Percentiles rank a stretch among this genome's conserved stretches.
These are phyloP conservation scores for Cepphus grylle DNA, from an alignment of 2,113 vertebrate genomes.

Conservation along the genomic window DNA sequence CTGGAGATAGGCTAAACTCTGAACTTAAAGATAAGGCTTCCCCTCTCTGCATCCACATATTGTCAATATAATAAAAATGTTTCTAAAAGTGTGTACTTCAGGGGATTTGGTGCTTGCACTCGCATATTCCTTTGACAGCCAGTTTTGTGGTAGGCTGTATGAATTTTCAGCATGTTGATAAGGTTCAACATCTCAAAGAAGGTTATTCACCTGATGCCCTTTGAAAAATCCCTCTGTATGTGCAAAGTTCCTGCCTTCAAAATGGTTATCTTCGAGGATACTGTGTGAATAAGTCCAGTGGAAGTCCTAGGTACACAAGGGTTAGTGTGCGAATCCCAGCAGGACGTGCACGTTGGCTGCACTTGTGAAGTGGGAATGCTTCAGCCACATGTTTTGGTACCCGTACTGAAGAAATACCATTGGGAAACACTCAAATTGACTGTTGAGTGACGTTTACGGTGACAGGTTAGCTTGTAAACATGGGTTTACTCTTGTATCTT, in stretches of 20 bases:
- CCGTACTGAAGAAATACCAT: neutral
- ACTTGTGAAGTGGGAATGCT: neutral
- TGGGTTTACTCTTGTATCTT: neutral
- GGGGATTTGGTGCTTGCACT: neutral
- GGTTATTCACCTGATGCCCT: neutral
- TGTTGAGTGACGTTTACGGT: neutral
- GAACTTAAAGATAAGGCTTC: neutral
- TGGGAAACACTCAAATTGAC: neutral
- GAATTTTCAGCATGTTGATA: neutral
- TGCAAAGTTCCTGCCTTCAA: neutral
- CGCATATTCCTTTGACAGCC: neutral
- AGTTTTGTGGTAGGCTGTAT: neutral
- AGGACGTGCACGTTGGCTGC: neutral
- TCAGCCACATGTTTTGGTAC: neutral
- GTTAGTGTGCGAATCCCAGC: neutral
- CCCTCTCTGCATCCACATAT: neutral
- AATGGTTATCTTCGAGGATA: neutral
- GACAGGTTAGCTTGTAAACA: neutral
- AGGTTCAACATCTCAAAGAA: neutral
- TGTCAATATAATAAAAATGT: neutral
- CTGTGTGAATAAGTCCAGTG: neutral
- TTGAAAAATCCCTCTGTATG: neutral
- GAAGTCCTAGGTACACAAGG: neutral
- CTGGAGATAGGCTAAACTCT: neutral
- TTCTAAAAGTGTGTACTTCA: neutral